A percentile compares a stretch with the other conserved stretches of the same genome.
Conservation (phyloP, 2,888 invertebrate species). For the Apantesis nais region DNA sequence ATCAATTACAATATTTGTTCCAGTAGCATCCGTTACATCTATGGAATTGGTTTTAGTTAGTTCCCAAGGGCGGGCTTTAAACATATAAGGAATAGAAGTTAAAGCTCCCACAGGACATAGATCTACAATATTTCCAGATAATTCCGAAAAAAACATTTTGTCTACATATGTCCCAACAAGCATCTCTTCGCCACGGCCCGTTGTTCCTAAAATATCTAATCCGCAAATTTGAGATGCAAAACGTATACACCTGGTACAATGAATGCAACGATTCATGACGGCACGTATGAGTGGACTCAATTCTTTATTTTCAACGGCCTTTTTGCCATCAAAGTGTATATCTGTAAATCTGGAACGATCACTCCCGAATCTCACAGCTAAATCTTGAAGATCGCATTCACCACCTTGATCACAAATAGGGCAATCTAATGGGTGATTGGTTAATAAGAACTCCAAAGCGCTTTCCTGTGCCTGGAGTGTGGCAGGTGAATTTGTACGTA, state of each 20-base stretch:
- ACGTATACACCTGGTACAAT: conserved; percentile 98
- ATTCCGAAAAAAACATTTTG: conserved; percentile 97
- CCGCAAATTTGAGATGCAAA: conserved; percentile 99
- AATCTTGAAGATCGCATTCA: conserved; percentile 97
- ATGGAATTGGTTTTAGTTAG: conserved; percentile 88
- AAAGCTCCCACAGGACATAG: conserved; percentile 99
- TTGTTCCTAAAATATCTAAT: conserved; percentile 96
- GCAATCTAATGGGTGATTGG: conserved; percentile 99
- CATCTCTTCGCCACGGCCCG: conserved; percentile 97
- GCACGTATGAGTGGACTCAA: conserved; percentile 98
- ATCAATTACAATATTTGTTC: conserved; percentile 73
- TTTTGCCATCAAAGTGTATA: conserved; percentile 94
- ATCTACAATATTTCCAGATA: conserved; percentile 99
- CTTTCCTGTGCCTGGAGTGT: conserved; percentile 89
- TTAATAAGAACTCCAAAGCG: conserved; percentile 98
- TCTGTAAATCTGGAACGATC: conserved; percentile 97
- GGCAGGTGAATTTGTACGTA: conserved; percentile 97
- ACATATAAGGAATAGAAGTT: conserved; percentile 98
- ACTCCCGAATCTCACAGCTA: conserved; percentile 98
- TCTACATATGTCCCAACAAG: conserved; percentile 99
- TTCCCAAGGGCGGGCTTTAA: conserved; percentile 99
- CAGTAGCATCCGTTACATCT: conserved; percentile 78
- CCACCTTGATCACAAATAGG: conserved; percentile 99
- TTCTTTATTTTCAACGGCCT: conserved; percentile 98
- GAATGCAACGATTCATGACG: conserved; percentile 99